Percentiles rank a stretch among this genome's conserved stretches.
Evolutionary conservation across 2,888 invertebrate species (phyloP).

Genomic region (Eilema sororculum): DNA sequence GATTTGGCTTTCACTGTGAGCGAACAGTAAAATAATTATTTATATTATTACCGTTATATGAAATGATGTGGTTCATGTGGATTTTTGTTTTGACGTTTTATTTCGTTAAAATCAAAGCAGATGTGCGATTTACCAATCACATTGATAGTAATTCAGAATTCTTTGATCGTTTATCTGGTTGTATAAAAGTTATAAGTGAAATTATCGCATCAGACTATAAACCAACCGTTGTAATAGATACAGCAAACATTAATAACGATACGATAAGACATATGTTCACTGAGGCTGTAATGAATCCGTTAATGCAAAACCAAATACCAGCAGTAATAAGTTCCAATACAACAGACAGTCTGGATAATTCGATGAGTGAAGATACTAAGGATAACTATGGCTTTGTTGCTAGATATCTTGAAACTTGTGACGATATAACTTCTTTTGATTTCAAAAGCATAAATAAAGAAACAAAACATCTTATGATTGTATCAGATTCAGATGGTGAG

Average conservation of each 20-base stretch:
- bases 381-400: conserved; percentile 32
- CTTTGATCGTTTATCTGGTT: conserved; percentile 32
- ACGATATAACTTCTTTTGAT: conserved; percentile 40
- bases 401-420: conserved; percentile 49
- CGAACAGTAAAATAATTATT: background rate
- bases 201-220: conserved; percentile 34
- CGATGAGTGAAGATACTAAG: conserved; percentile 22
- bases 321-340: conserved; percentile 20
- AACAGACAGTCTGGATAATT: background rate
- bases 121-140: background rate
- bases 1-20: background rate
- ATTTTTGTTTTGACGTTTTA: background rate
- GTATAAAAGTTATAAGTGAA: conserved; percentile 46
- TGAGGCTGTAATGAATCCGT: conserved; percentile 35
- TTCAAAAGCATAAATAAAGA: conserved; percentile 36
- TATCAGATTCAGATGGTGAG: conserved; percentile 38
- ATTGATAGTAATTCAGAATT: background rate
- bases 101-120: background rate
- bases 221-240: conserved; percentile 46
- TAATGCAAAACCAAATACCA: conserved; percentile 42
- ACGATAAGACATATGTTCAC: conserved; percentile 34
- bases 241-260: conserved; percentile 24
- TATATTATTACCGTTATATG: conserved; percentile 1
- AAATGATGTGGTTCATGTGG: background rate
- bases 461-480: conserved; percentile 57